Evolutionary conservation across 1,140 invertebrate genomes (phyloP).

Genomic region (Amyelois transitella): DNA sequence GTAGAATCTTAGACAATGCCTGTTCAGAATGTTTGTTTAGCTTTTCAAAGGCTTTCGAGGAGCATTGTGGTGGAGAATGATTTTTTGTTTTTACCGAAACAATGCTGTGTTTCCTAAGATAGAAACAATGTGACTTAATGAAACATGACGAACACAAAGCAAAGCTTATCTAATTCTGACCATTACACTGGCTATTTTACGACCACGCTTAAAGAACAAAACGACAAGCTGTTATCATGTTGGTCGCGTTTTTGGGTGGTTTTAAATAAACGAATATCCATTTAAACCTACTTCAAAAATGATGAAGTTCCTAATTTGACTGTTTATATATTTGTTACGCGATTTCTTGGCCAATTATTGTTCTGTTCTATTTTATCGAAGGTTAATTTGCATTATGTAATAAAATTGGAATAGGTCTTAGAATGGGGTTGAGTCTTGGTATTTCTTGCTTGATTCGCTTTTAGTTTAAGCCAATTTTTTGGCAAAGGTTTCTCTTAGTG

Average conservation of each 20-base stretch:
- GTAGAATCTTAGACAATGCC: constrained; percentile 6
- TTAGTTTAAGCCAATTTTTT: background rate
- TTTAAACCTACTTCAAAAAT: no score
- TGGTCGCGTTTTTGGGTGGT: no score
- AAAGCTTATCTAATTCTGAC: constrained; percentile 18
- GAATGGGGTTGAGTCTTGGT: no score
- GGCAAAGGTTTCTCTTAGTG: background rate
- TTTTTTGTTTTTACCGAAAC: constrained; percentile 9
- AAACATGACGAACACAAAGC: constrained; percentile 15
- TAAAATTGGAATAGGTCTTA: no score
- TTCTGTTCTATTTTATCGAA: no score
- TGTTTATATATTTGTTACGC: no score
- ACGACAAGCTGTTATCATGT: no score
- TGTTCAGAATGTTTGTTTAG: constrained; percentile 6
- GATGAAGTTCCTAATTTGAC: no score
- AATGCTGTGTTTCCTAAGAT: background rate
- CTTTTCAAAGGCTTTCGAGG: constrained; percentile 8
- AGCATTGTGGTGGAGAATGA: constrained; percentile 1
- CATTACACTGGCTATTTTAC: constrained; percentile 19
- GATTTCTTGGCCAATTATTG: no score
- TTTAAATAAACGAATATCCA: no score
- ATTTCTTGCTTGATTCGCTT: background rate
- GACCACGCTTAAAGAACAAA: constrained; percentile 5
- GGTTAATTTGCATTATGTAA: no score
- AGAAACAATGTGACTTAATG: constrained; percentile 9